Base-by-base conservation (phyloP, 2,113 vertebrate species). In the Prinia subflava region DNA sequence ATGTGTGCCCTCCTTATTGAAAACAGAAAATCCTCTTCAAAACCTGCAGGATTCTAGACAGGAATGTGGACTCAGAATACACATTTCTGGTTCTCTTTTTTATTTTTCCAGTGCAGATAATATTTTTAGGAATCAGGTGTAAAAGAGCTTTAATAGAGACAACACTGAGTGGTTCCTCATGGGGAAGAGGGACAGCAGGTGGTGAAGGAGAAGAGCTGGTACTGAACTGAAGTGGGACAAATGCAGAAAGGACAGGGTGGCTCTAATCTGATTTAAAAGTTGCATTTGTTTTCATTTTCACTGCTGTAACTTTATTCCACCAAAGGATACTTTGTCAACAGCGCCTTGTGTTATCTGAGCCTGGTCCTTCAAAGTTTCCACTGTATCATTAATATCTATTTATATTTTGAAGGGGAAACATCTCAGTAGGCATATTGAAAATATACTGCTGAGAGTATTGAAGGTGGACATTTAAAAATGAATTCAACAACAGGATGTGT, bases 181-280 rank as follows among this genome's bases (percentile, higher is more conserved):
- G 37, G 49, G 41, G 49, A 37, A 13, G 49, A 52, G 25, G 25
- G 20, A 10, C 9, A 20, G 15, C 0, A 0, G 11, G 1, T 18
- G 5, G 12, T 30, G n/a, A 60, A 35, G n/a, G 50, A 63, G 27
- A 41, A 41, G 25, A 69, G 55, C 50, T 62, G 71, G 15, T 37
- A 8, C 41, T 42, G 11, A 56, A 14, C 37, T n/a, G 30, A 46
- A 78, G 25, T 5, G 25, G 11, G 20, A 59, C 30, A 31, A 39
- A 68, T 37, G 17, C 19, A 16, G 37, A 21, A 76, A 56, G 53
- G 47, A 47, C 23, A 39, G 25, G 21, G 15, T 23, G n/a, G 19
- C 37, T 84, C 52, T 37, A 3, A 52, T 16, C 19, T 65, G 39
- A 13, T 70, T 53, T 37, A 25, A 10, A 52, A 49, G 13, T 25